Evolutionary conservation across 2,797 vertebrate species (phyloP).

Genomic region (Saguinus oedipus): DNA sequence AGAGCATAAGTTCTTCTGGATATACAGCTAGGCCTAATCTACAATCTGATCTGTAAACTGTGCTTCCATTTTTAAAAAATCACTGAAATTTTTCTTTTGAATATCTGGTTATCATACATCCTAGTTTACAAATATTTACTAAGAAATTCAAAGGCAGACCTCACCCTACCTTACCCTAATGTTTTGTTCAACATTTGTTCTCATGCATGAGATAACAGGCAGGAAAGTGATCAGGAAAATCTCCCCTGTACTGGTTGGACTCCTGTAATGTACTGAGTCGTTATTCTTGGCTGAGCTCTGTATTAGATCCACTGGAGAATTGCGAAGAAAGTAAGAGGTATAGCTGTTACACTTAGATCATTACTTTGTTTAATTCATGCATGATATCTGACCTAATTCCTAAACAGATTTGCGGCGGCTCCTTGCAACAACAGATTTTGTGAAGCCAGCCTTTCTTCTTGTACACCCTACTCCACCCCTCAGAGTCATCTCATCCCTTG

Average conservation of each 20-base stretch:
- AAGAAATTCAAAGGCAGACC: not conserved
- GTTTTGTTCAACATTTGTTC: not conserved
- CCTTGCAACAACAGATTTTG: not conserved
- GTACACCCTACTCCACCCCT: not conserved
- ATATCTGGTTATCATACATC: not conserved
- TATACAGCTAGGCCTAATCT: not conserved
- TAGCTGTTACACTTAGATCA: not conserved
- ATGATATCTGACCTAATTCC: not conserved
- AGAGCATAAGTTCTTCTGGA: not conserved
- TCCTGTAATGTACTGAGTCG: fast-evolving
- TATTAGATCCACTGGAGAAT: not conserved
- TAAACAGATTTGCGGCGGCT: not conserved
- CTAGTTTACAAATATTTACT: not conserved
- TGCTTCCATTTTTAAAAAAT: not conserved
- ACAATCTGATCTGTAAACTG: not conserved
- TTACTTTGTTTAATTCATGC: not conserved
- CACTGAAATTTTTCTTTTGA: not conserved
- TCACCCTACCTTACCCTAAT: fast-evolving
- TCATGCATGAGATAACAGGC: not conserved
- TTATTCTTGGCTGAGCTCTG: not conserved
- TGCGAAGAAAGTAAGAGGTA: not conserved
- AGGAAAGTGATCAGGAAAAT: not conserved
- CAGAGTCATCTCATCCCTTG: not conserved
- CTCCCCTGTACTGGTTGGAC: fast-evolving
- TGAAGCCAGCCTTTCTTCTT: not conserved